phyloP scores from a whole-genome alignment of 1,140 invertebrate species.

The Drosophila setifemur region DNA sequence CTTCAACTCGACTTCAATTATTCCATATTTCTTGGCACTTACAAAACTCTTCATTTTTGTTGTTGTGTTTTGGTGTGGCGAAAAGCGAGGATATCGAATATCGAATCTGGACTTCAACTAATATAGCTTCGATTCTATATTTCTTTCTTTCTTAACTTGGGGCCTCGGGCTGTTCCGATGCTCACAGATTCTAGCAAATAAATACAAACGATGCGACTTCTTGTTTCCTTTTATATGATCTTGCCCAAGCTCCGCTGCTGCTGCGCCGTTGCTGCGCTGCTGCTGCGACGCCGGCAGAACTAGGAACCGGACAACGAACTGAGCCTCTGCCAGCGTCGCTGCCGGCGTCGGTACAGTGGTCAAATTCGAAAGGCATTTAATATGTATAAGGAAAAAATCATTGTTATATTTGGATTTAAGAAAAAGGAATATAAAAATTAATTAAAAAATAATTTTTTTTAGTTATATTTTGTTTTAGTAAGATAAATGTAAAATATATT shows the following conservation, averaged over 20 bases:
- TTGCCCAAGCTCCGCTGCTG: constrained; percentile 22
- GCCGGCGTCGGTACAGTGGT: neutral
- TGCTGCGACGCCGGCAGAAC: neutral
- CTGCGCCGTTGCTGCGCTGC: neutral
- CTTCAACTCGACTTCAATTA: too few relatives aligned
- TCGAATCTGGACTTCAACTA: neutral
- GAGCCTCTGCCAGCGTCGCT: constrained; percentile 5
- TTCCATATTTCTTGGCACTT: constrained; percentile 33
- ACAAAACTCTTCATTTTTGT: constrained; percentile 74
- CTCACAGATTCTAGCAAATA: constrained; percentile 79
- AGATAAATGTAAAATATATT: too few relatives aligned
- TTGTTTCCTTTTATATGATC: constrained; percentile 81
- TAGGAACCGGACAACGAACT: constrained; percentile 38
- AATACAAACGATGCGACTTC: constrained; percentile 74
- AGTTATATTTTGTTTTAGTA: too few relatives aligned
- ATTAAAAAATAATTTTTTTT: too few relatives aligned
- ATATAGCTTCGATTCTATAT: too few relatives aligned
- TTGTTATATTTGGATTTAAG: too few relatives aligned
- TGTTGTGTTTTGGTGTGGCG: constrained; percentile 2
- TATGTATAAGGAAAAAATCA: too few relatives aligned
- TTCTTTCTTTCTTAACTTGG: neutral
- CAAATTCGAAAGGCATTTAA: neutral
- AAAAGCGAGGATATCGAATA: constrained; percentile 45
- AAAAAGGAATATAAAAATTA: neutral
- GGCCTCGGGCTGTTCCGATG: constrained; percentile 52